Percentiles rank a stretch among this genome's conserved stretches.
Evolutionary conservation across 2,797 vertebrate species (phyloP).

Genomic region (Anguilla pacifica): DNA sequence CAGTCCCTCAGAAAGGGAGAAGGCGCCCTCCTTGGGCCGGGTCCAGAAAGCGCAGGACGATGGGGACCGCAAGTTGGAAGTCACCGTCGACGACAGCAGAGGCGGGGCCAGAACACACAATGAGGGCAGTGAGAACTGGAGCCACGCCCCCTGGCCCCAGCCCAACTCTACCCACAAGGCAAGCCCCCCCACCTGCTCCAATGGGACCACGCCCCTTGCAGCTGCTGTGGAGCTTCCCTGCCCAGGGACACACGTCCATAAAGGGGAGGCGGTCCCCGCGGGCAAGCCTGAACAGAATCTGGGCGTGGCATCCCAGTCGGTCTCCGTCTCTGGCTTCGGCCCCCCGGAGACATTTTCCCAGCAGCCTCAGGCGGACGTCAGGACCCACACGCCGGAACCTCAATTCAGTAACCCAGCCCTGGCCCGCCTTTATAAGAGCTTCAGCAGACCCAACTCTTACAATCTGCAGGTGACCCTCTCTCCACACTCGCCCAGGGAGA

Average conservation of each 20-base stretch:
- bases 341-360: slow-evolving; percentile 57
- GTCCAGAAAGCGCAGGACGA: slow-evolving; percentile 86
- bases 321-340: slow-evolving; percentile 80
- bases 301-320: slow-evolving; percentile 58
- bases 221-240: slow-evolving; percentile 61
- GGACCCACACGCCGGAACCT: slow-evolving; percentile 56
- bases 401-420: slow-evolving; percentile 78
- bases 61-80: slow-evolving; percentile 64
- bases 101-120: slow-evolving; percentile 77
- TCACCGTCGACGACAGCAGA: not conserved
- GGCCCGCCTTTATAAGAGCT: slow-evolving; percentile 81
- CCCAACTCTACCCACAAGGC: slow-evolving; percentile 85
- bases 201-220: slow-evolving; percentile 62
- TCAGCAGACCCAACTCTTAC: slow-evolving; percentile 75
- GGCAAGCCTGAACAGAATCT: slow-evolving; percentile 57
- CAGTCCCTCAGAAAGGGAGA: slow-evolving; percentile 86
- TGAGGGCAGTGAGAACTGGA: slow-evolving; percentile 80
- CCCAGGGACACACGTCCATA: slow-evolving; percentile 61
- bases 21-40: slow-evolving; percentile 89
- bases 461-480: slow-evolving; percentile 82
- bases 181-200: slow-evolving; percentile 65
- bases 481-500: not conserved
- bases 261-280: slow-evolving; percentile 66
- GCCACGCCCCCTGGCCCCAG: slow-evolving; percentile 76
- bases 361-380: slow-evolving; percentile 63